Conservation (phyloP, 1,140 invertebrate species). For the Tenebrio molitor region DNA sequence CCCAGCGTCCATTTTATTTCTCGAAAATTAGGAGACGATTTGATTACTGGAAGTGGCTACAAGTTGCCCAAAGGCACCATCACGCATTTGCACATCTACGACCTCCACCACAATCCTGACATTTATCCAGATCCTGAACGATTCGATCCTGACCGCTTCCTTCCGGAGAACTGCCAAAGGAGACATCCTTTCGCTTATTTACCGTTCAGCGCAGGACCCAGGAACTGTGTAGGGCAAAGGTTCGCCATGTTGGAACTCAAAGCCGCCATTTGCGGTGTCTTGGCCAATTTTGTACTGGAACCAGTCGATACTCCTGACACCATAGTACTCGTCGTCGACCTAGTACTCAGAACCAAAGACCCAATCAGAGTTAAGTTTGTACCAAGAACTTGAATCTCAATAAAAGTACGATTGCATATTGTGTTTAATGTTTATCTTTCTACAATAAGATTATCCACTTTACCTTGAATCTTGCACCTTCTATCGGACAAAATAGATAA, state of each 20-base stretch:
- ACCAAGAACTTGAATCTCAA: no score
- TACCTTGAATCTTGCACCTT: no score
- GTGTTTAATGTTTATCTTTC: no score
- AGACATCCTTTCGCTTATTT: constrained; percentile 71
- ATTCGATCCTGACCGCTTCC: constrained; percentile 79
- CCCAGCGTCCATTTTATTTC: constrained; percentile 78
- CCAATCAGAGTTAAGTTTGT: constrained; percentile 44
- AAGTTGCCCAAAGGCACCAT: constrained; percentile 2
- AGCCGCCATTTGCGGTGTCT: constrained; percentile 64
- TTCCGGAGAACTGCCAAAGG: constrained; percentile 68
- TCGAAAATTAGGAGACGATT: constrained; percentile 69
- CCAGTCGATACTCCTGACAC: constrained; percentile 48
- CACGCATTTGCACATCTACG: constrained; percentile 45
- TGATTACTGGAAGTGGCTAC: constrained; percentile 58
- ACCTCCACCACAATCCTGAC: constrained; percentile 45
- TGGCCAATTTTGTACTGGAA: constrained; percentile 54
- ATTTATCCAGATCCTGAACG: constrained; percentile 74
- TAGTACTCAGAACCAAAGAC: constrained; percentile 39
- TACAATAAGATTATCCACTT: no score
- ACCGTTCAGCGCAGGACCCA: constrained; percentile 76
- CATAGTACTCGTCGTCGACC: constrained; percentile 24
- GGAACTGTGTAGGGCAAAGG: constrained; percentile 74
- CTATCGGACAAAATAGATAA: no score
- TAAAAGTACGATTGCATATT: no score
- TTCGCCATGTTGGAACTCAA: constrained; percentile 68